A percentile compares a stretch with the other conserved stretches of the same genome.
phyloP scores from a whole-genome alignment of 92 coral and sea anemone genomes.

The Palythoa caribaeorum region DNA sequence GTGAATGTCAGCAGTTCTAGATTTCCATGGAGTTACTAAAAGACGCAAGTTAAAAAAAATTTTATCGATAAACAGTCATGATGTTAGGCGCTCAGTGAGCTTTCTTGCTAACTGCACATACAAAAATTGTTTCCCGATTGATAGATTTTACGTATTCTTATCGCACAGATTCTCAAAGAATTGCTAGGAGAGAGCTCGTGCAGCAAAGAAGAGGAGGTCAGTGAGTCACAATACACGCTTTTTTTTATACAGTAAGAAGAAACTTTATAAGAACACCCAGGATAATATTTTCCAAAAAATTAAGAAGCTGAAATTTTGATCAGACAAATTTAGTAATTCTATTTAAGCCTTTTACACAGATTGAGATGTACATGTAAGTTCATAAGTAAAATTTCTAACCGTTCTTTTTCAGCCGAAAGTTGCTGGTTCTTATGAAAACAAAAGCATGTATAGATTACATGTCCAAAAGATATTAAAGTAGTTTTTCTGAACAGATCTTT shows the following conservation, averaged over 20 bases:
- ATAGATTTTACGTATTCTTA: not conserved
- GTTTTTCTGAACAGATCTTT: not conserved
- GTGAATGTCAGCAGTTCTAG: not conserved
- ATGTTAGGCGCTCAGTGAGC: not conserved
- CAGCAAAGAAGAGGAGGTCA: slow-evolving; percentile 22
- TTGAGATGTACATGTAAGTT: too few species aligned
- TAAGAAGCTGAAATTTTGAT: too few species aligned
- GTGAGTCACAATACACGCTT: not conserved
- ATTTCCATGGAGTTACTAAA: not conserved
- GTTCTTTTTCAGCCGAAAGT: too few species aligned
- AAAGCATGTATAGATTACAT: too few species aligned
- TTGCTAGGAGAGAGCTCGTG: slow-evolving; percentile 31
- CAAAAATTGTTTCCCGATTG: not conserved
- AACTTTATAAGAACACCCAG: too few species aligned
- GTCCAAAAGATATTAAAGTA: too few species aligned
- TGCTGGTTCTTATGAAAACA: too few species aligned
- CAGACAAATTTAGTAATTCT: too few species aligned
- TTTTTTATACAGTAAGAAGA: not conserved
- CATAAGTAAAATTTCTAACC: too few species aligned
- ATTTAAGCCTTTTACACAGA: too few species aligned
- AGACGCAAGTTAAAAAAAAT: not conserved
- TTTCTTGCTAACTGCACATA: not conserved
- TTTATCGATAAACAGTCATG: not conserved
- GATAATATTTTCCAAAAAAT: not conserved
- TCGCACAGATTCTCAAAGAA: slow-evolving; percentile 29